Conservation (phyloP, 1,140 invertebrate genomes). For the Bombyx mandarina region DNA sequence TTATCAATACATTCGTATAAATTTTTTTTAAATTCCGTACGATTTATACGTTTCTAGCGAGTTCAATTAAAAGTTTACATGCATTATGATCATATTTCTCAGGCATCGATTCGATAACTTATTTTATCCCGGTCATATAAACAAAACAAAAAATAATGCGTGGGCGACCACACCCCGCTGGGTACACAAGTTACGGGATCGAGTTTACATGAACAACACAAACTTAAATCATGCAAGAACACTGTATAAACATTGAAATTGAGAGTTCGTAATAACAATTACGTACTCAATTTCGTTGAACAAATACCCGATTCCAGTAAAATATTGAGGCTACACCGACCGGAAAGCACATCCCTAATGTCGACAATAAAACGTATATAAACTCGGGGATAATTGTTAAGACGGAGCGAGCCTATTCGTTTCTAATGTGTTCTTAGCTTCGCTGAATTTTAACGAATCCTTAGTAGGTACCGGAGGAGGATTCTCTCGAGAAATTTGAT, state of each 20-base stretch:
- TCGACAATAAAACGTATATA: slow-evolving; percentile 23
- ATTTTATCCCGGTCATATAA: not conserved
- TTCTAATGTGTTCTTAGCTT: slow-evolving; percentile 27
- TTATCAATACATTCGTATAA: too few relatives aligned
- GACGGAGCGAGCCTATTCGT: slow-evolving; percentile 20
- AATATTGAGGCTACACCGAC: slow-evolving; percentile 1
- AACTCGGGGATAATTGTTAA: slow-evolving; percentile 28
- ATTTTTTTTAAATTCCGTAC: too few relatives aligned
- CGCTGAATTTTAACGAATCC: slow-evolving; percentile 27
- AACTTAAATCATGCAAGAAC: slow-evolving; percentile 12
- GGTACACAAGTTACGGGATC: slow-evolving; percentile 15
- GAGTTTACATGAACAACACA: slow-evolving; percentile 11
- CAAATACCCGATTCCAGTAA: slow-evolving; percentile 6
- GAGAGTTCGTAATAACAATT: slow-evolving; percentile 7
- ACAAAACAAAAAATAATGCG: slow-evolving; percentile 10
- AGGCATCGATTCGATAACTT: not conserved
- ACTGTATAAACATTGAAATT: slow-evolving; percentile 7
- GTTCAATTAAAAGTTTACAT: not conserved
- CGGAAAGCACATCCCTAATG: slow-evolving; percentile 21
- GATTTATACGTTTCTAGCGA: too few relatives aligned
- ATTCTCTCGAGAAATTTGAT: slow-evolving; percentile 9
- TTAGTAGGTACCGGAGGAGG: slow-evolving; percentile 5
- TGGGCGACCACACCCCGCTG: slow-evolving; percentile 11
- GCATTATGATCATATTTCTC: not conserved
- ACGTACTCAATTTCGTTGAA: slow-evolving; percentile 14